Base-by-base conservation (phyloP, 2,797 vertebrate species). In the Brachyalestes nurse region DNA sequence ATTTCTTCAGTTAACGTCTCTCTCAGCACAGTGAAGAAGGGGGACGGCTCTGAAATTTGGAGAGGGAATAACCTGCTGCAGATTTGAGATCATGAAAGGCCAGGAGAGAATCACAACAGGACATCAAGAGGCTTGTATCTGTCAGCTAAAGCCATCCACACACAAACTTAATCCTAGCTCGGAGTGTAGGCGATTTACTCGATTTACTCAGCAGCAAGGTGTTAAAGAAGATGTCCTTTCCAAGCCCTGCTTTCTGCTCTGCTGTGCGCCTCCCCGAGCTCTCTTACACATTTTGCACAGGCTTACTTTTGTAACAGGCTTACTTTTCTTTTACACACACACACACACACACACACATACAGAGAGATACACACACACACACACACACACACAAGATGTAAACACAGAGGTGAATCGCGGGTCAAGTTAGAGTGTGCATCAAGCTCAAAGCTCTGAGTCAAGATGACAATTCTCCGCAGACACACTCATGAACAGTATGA, bases 181-280 rank as follows among this genome's bases (percentile, higher is more conserved):
- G 21, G 82, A 83, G 82, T 65, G 70, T 28, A 79, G 72, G 70
- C n/a, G n/a, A n/a, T n/a, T n/a, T n/a, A n/a, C n/a, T n/a, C 66
- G 77, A 69, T 73, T 83, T 72, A 83, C 77, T 83, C 81, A 79
- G 77, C 77, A 71, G 70, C 57, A 67, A 78, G 62, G 74, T 83
- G 72, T 77, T 74, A 74, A 58, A 82, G 76, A 75, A 55, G 77
- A 83, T 79, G 64, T 79, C 70, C 72, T 61, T 72, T 65, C 55
- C 17, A 49, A 67, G 61, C 69, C 71, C 57, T 62, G 45, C 47
- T 66, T 23, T 23, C 53, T 73, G 72, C 69, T 82, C 69, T 57
- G 19, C 69, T 75, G 7, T 64, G 57, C 49, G 67, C 38, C 42
- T 82, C 69, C 53, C 69, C 47, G 13, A 64, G 55, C 69, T 40